phyloP scores from a whole-genome alignment of 2,113 vertebrate genomes.

The Mesembrinibis cayennensis region DNA sequence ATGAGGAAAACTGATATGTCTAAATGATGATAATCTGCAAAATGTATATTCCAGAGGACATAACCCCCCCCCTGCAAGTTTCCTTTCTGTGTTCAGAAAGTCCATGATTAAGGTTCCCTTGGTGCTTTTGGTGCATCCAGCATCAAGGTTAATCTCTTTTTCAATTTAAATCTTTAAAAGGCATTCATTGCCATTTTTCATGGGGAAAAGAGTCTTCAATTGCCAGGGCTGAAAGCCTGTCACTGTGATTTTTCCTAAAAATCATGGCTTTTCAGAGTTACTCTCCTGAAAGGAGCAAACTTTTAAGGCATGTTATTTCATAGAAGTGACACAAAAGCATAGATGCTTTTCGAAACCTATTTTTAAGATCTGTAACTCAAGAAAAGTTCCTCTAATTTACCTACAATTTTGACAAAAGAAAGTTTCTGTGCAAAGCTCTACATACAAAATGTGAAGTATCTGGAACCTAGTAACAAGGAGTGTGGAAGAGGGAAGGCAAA shows the following conservation, averaged over 20 bases:
- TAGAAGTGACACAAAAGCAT: background rate
- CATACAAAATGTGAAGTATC: background rate
- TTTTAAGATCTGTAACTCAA: background rate
- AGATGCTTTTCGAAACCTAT: background rate
- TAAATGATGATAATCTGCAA: background rate
- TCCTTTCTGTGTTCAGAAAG: background rate
- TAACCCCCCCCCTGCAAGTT: background rate
- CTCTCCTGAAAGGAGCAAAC: slow-evolving; percentile 6
- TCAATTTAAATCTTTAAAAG: slow-evolving; percentile 2
- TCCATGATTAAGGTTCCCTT: background rate
- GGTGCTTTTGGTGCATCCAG: background rate
- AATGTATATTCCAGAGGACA: background rate
- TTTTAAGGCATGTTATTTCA: slow-evolving; percentile 11
- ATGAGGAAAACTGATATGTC: background rate
- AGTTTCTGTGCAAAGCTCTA: background rate
- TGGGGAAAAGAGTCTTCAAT: background rate
- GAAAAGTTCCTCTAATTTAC: background rate
- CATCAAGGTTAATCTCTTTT: background rate
- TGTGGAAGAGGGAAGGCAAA: background rate
- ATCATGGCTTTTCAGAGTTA: slow-evolving; percentile 27
- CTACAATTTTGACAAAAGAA: background rate
- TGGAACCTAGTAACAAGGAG: background rate
- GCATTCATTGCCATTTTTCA: slow-evolving; percentile 3
- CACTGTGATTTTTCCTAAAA: slow-evolving; percentile 42
- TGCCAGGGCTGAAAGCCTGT: slow-evolving; percentile 6